Percentiles rank a stretch among this genome's conserved stretches.
Conservation (phyloP, 2,113 vertebrate genomes). For the Hyaena hyaena region DNA sequence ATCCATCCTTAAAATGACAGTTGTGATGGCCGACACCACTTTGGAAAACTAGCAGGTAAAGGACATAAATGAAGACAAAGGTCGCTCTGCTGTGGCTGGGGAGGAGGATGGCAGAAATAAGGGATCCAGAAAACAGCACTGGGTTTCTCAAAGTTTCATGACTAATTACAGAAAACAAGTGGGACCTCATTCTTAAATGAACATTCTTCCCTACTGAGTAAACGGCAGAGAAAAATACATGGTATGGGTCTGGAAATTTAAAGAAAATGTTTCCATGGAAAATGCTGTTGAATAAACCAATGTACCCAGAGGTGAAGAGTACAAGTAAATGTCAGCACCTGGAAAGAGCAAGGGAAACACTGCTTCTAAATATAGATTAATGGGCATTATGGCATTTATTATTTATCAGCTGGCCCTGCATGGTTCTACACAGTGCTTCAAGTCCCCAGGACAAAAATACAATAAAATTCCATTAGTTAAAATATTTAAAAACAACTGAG, state of each 20-base stretch:
- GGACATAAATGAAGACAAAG: neutral
- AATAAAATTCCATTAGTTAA: conserved; percentile 68
- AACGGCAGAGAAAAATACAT: conserved; percentile 11
- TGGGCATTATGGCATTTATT: conserved; percentile 40
- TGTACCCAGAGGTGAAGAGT: neutral
- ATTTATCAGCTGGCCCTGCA: conserved; percentile 46
- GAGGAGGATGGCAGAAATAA: neutral
- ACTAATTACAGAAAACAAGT: conserved; percentile 27
- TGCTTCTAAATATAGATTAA: conserved; percentile 68
- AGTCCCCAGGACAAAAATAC: conserved; percentile 29
- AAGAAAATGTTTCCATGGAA: conserved; percentile 36
- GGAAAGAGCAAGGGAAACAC: neutral
- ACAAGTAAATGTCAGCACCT: conserved; percentile 47
- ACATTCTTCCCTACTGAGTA: neutral
- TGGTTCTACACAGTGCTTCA: neutral
- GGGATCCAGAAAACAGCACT: neutral
- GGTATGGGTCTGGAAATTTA: neutral
- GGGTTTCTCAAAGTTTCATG: neutral
- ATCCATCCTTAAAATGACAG: neutral
- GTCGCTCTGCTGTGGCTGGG: neutral
- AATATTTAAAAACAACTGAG: conserved; percentile 59
- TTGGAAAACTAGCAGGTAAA: neutral
- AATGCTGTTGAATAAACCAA: neutral
- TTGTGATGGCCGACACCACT: neutral
- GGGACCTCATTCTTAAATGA: neutral